phyloP scores from a whole-genome alignment of 2,888 invertebrate genomes.

The Dione juno region DNA sequence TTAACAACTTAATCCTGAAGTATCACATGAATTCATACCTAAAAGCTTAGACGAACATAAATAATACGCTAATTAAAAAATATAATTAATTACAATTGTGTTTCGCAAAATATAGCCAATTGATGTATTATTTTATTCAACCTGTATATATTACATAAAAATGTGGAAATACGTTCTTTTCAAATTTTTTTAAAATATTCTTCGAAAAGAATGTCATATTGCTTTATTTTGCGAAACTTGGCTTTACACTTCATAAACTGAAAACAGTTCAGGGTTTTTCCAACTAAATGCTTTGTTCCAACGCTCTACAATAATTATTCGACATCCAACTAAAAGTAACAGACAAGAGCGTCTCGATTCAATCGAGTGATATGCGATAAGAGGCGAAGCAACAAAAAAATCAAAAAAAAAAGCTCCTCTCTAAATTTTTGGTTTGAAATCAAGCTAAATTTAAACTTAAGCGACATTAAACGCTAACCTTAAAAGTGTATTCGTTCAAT shows the following conservation, averaged over 20 bases:
- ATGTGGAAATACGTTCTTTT: neutral
- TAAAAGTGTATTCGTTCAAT: conserved; percentile 46
- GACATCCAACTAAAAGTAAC: conserved; percentile 42
- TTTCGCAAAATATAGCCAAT: neutral
- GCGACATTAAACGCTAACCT: conserved; percentile 21
- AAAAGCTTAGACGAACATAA: conserved; percentile 57
- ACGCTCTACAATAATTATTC: conserved; percentile 47
- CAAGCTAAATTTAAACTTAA: conserved; percentile 8
- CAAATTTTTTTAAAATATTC: no score
- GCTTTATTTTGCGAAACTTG: neutral
- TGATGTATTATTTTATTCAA: no score
- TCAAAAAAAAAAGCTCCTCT: neutral
- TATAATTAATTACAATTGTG: conserved; percentile 23
- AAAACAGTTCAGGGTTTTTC: conserved; percentile 9
- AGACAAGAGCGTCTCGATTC: conserved; percentile 38
- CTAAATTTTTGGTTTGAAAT: conserved; percentile 18
- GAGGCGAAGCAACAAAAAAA: conserved; percentile 2
- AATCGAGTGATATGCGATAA: conserved; percentile 39
- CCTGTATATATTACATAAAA: neutral
- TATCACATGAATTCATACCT: conserved; percentile 76
- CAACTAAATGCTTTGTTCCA: conserved; percentile 43
- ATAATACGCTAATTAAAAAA: conserved; percentile 61
- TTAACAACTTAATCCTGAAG: conserved; percentile 73
- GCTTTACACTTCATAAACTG: neutral
- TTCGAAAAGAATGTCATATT: no score